Evolutionary conservation across 2,797 vertebrate species (phyloP), one percentile per base, ranked within the genome.

Genomic region (Pipistrellus kuhlii): DNA sequence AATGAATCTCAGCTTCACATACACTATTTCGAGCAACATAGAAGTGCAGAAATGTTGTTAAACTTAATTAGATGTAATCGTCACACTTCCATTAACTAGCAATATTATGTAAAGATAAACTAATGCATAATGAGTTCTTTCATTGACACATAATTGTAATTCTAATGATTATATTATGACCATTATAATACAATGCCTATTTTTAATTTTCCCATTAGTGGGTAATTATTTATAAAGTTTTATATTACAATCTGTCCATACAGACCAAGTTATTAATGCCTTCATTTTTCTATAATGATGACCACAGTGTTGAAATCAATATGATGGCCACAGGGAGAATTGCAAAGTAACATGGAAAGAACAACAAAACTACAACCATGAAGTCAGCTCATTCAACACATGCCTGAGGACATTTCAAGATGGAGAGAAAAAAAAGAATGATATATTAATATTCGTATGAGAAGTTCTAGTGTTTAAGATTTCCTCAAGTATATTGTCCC

Each of bases 51-150:
- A 95, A 85, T 94, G 91, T 53, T 97, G 88, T 95, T 97, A 97
- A 96, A 96, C 88, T 96, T 97, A 98, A 98, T 98, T 98, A 98
- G 95, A 98, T 93, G 85, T 72, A 97, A 98, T 97, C 97, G 96
- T 96, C 93, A 92, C 51, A 94, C 95, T 97, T 98, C 97, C 96
- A 96, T 97, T 97, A 98, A 94, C 96, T 97, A 97, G 97, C 97
- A 98, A 97, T 95, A 97, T 98, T 97, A 97, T 97, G 95, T 97
- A 98, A 98, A 98, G 98, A 98, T 98, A 98, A 98, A 98, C 98
- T 96, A 96, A 98, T 97, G 95, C 88, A 96, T 97, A 97, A 97
- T 91, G 94, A 97, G 89, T 96, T 97, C 96, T 98, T 98, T 97
- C 97, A 96, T 98, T 97, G 97, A 96, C 97, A 97, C 62, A 30